Evolutionary conservation across 2,113 vertebrate species (phyloP).

Genomic region (Nibea coibor): DNA sequence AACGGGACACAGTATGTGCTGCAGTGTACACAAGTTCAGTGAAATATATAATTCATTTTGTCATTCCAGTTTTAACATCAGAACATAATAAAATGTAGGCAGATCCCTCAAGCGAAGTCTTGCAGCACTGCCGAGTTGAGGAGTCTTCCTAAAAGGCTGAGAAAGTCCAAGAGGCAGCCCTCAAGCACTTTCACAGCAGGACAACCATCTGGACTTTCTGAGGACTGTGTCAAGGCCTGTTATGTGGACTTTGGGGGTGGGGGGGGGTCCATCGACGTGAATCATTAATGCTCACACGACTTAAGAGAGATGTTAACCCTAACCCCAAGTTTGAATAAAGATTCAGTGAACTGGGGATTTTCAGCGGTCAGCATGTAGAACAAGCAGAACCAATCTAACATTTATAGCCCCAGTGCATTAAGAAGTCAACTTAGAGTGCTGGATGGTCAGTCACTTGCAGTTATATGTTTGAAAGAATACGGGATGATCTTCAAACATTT

Average conservation of each 20-base stretch:
- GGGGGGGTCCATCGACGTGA: background rate
- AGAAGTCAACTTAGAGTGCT: slow-evolving; percentile 1
- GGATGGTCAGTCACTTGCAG: slow-evolving; percentile 39
- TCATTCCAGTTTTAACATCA: background rate
- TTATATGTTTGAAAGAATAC: slow-evolving; percentile 39
- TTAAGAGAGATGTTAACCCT: background rate
- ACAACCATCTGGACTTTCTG: background rate
- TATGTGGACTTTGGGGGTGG: background rate
- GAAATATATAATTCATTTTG: background rate
- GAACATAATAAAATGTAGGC: background rate
- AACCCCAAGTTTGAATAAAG: background rate
- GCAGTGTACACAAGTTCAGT: background rate
- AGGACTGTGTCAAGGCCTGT: background rate
- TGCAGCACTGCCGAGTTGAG: slow-evolving; percentile 14
- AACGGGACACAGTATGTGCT: background rate
- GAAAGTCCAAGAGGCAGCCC: slow-evolving; percentile 19
- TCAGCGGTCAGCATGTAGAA: background rate
- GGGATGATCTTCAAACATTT: slow-evolving; percentile 16
- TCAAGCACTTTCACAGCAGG: slow-evolving; percentile 21
- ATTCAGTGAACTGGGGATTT: background rate
- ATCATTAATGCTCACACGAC: slow-evolving; percentile 9
- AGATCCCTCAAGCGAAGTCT: slow-evolving; percentile 3
- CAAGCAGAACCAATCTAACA: slow-evolving; percentile 1
- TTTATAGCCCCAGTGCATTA: slow-evolving; percentile 8
- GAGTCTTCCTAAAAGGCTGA: slow-evolving; percentile 6